These are phyloP conservation scores for Sebastes oblongus DNA, from an alignment of 2,797 vertebrate genomes.

Conservation along the genomic window DNA sequence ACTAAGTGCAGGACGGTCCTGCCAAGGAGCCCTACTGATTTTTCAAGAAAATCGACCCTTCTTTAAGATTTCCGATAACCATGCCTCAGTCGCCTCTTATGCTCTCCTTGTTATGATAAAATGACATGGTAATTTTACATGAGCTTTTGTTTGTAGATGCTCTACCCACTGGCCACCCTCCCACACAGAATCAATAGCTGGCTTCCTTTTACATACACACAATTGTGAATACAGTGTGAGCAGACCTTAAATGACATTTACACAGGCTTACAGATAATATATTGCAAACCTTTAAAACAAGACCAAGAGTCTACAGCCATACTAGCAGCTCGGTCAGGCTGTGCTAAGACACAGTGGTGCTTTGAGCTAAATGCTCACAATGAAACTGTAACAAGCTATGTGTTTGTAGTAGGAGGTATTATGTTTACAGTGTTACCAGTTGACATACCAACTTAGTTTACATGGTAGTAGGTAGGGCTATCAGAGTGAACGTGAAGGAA, in stretches of 20 bases:
- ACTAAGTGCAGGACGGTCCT: constrained; percentile 33
- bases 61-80: constrained; percentile 42
- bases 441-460: not conserved
- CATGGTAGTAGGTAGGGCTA: no score
- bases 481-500: no score
- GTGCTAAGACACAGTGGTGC: not conserved
- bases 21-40: constrained; percentile 30
- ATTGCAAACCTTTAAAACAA: constrained; percentile 3
- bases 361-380: not conserved
- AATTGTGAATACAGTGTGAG: constrained; percentile 3
- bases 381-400: not conserved
- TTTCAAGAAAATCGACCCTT: constrained; percentile 38
- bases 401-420: no score
- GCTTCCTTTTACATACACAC: constrained; percentile 21
- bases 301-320: not conserved
- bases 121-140: constrained; percentile 36
- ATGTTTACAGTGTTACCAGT: not conserved
- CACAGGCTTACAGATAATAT: constrained; percentile 3
- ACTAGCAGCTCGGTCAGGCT: not conserved
- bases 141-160: constrained; percentile 49
- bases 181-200: constrained; percentile 44
- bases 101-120: constrained; percentile 38
- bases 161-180: constrained; percentile 13
- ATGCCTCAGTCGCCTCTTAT: constrained; percentile 7
- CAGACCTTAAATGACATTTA: constrained; percentile 11